Evolutionary conservation across 1,140 invertebrate genomes (phyloP), one percentile per base, ranked within the genome.

Genomic region (Bathynomus jamesi): DNA sequence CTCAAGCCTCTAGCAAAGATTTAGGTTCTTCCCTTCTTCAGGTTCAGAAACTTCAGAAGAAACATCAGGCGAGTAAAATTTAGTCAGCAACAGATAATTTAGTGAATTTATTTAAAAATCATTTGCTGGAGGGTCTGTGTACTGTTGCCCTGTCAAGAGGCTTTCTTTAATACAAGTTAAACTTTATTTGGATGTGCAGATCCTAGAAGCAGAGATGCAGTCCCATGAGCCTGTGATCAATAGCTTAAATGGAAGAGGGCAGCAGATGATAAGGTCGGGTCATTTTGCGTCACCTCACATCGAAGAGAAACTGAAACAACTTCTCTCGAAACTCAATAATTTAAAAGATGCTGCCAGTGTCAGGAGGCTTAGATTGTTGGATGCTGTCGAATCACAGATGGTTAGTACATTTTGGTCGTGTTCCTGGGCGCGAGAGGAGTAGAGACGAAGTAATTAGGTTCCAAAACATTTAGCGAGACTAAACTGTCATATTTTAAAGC

Each of bases 1-100:
- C 90, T 4, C 83, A 94, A 21, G 93, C 92, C 2, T 85, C 87
- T 0, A 94, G 91, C 2, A 85, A 87, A 76, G 87, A 96, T 84
- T 82, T 93, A 74, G 88, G 92, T 73, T 86, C 86, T 79, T 88
- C 91, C 80, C 82, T 99, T 53, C 89, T 91, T 25, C 90, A 93
- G n/a, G 95, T 98, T 0, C 95, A 99, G 80, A 92, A 92, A 78
- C 83, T 99, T 62, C 95, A 98, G 78, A 99, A 98, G 85, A 98
- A 98, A 82, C 96, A 99, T 83, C 84, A 85, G 71, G 86, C 85
- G 66, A 61, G 66, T 3, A 8, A 53, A 53, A n/a, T n/a, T n/a
- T n/a, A n/a, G n/a, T n/a, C n/a, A n/a, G n/a, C n/a, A n/a, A n/a
- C n/a, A n/a, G n/a, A n/a, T n/a, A n/a, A n/a, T n/a, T n/a, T n/a